Evolutionary conservation across 2,888 invertebrate genomes (phyloP).

Genomic region (Sphinx pinastri): DNA sequence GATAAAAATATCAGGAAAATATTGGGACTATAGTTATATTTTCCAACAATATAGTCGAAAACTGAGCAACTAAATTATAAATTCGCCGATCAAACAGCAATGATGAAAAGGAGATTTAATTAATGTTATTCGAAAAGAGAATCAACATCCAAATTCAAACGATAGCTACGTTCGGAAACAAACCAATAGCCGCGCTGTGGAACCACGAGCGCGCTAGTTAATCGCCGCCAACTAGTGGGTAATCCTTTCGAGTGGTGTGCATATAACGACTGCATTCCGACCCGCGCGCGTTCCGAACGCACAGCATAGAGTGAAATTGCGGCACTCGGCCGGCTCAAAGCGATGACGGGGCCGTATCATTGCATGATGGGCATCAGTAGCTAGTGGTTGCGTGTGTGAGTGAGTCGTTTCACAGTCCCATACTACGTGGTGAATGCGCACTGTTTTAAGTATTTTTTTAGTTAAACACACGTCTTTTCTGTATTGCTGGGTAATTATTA

Average conservation of each 20-base stretch:
- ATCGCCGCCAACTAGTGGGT: conserved; percentile 77
- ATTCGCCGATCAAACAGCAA: neutral
- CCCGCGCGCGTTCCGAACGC: conserved; percentile 55
- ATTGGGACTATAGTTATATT: neutral
- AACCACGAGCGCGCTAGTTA: conserved; percentile 72
- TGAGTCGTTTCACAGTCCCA: conserved; percentile 41
- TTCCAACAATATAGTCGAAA: neutral
- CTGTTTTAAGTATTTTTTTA: conserved; percentile 35
- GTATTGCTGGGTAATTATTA: neutral
- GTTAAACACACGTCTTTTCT: neutral
- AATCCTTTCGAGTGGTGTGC: conserved; percentile 79
- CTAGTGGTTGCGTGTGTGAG: conserved; percentile 39
- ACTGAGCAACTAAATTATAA: neutral
- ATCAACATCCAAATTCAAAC: conserved; percentile 60
- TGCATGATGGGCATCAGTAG: conserved; percentile 62
- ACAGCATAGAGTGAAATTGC: conserved; percentile 66
- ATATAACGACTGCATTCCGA: conserved; percentile 75
- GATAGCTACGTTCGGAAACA: conserved; percentile 62
- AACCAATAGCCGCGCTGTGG: conserved; percentile 64
- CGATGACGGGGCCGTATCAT: conserved; percentile 72
- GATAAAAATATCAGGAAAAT: neutral
- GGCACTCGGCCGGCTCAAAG: conserved; percentile 69
- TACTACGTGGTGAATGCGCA: conserved; percentile 34
- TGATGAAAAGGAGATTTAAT: conserved; percentile 44
- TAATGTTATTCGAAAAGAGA: conserved; percentile 53